Evolutionary conservation across 2,797 vertebrate species (phyloP).

Genomic region (Podarcis siculus): DNA sequence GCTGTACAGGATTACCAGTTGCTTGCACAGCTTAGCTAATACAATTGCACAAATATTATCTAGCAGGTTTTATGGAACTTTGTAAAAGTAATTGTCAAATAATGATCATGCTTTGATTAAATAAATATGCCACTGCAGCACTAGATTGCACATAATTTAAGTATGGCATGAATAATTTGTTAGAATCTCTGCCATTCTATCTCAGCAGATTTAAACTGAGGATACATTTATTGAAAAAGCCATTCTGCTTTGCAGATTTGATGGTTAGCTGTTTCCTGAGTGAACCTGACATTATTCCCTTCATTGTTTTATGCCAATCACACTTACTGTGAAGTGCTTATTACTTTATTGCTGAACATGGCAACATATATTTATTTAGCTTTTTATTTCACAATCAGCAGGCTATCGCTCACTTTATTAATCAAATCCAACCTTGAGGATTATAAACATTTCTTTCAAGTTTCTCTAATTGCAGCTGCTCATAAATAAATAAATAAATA

Average conservation of each 20-base stretch:
- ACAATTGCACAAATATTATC: slow-evolving; percentile 62
- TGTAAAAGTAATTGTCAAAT: slow-evolving; percentile 74
- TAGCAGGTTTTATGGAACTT: slow-evolving; percentile 63
- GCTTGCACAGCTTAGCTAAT: slow-evolving; percentile 60
- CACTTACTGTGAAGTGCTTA: slow-evolving; percentile 71
- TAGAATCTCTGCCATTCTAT: slow-evolving; percentile 54
- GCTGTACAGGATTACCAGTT: slow-evolving; percentile 51
- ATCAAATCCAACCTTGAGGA: slow-evolving; percentile 73
- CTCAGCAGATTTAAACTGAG: slow-evolving; percentile 60
- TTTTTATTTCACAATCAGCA: slow-evolving; percentile 77
- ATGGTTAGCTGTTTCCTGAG: slow-evolving; percentile 62
- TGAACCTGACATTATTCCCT: slow-evolving; percentile 63
- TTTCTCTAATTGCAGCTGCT: slow-evolving; percentile 74
- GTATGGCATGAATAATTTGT: slow-evolving; percentile 71
- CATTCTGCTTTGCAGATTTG: slow-evolving; percentile 67
- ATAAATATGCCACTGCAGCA: slow-evolving; percentile 63
- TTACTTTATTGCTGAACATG: slow-evolving; percentile 75
- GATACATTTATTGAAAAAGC: slow-evolving; percentile 55
- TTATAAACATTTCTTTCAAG: slow-evolving; percentile 67
- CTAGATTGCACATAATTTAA: slow-evolving; percentile 68
- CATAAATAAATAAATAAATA: slow-evolving; percentile 42
- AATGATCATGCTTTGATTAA: slow-evolving; percentile 72
- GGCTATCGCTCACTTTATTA: slow-evolving; percentile 73
- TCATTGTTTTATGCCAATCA: slow-evolving; percentile 73
- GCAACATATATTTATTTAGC: slow-evolving; percentile 73